Evolutionary conservation across 2,113 vertebrate species (phyloP), one percentile per base, ranked within the genome.

Genomic region (Grammomys dolichurus): DNA sequence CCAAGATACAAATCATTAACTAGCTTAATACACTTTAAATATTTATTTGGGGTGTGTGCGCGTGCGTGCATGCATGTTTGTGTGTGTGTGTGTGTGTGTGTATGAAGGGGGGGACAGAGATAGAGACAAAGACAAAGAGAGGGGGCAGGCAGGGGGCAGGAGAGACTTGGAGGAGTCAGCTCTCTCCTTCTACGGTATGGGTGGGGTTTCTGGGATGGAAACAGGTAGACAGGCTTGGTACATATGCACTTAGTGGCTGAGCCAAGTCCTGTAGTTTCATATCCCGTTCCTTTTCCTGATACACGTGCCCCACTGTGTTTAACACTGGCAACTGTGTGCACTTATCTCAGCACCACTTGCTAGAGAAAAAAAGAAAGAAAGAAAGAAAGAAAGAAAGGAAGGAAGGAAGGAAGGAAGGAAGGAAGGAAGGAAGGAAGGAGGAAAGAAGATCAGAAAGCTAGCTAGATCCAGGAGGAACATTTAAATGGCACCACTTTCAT

Each of bases 1-100:
- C 94, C n/a, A 81, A 78, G 7, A 85, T 54, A 96, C 20, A 92
- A 89, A 90, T 60, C 56, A 77, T 0, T 69, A 94, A 87, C 17
- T 78, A 86, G n/a, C 76, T 19, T 16, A 72, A 70, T 28, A 48
- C 36, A 58, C 88, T 88, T 75, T 56, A 78, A 48, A 17, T 51
- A 31, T 65, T 46, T 51, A 48, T 77, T 13, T 58, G 26, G 26
- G 33, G 75, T 51, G 40, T 46, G 73, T 46, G 40, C 43, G n/a
- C 40, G 72, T 72, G 70, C 36, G 70, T 72, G 36, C 46, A 48
- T 48, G 46, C 46, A 48, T 48, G 46, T 48, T 48, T 48, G 72
- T 72, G 70, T 72, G 70, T 72, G 36, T 7, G 65, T 31, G 65
- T 51, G 51, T 51, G 51, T 51, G 51, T 51, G 51, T 11, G 51